Evolutionary conservation across 2,888 invertebrate species (phyloP), one percentile per base, ranked within the genome.

Genomic region (Leptopilina syphax): DNA sequence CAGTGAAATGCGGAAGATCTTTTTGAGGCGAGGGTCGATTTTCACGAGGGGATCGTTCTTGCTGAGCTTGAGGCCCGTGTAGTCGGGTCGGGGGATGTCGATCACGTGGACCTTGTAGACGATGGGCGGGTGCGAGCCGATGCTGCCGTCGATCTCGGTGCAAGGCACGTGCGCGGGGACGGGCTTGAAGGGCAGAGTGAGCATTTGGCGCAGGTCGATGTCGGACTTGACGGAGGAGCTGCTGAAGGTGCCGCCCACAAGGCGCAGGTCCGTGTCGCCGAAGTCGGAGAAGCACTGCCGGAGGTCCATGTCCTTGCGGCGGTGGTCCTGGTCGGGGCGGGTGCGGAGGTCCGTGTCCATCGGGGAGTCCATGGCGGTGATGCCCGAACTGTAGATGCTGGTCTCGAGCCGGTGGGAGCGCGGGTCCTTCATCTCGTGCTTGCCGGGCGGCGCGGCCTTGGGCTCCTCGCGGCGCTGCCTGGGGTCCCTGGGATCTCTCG

Each of bases 121-220:
- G 77, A 97, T 95, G 0, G 96, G 96, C 0, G 95, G 94, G 90
- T 97, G 97, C 65, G 96, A 95, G 77, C 95, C 95, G 67, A 96
- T 94, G 60, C 96, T 96, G 9, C 96, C 97, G 88, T 97, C 96
- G 82, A 97, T 97, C 93, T 97, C 97, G 0, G 95, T 96, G 44
- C 97, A 97, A 0, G 97, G 97, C 13, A 95, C 94, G 90, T 96
- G 97, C 86, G 96, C 95, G n/a, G 96, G 95, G 73, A 96, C 95
- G 9, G 96, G 95, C 90, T 97, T 96, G 88, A 97, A 97, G 0
- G 97, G 96, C 80, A 96, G 91, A 44, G 94, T 94, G 85, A 96
- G 92, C 88, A 92, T 91, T 81, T 93, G 93, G 41, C 97, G 94
- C 83, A 97, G 93, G 92, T 97, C 97, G 57, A 96, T 94, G 88